phyloP scores from a whole-genome alignment of 1,140 invertebrate genomes.

The Penaeus vannamei region DNA sequence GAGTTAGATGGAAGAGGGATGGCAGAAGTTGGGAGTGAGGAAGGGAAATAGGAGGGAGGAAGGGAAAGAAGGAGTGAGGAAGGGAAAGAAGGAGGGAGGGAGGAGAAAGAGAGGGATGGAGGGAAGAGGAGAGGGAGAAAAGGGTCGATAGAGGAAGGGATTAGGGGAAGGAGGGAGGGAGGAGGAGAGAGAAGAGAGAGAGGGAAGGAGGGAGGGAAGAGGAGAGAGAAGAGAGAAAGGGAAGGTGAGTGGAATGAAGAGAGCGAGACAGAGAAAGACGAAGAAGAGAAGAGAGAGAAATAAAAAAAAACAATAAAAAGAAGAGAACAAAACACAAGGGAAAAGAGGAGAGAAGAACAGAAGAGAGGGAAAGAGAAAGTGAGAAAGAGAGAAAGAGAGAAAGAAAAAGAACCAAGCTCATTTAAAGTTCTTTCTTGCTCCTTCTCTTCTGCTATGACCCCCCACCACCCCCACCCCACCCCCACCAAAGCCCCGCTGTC shows the following conservation, averaged over 20 bases:
- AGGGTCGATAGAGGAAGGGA: neutral
- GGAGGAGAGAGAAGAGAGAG: neutral
- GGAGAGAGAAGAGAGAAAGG: neutral
- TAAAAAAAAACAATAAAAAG: neutral
- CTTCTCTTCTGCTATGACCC: too few species aligned
- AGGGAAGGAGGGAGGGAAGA: neutral
- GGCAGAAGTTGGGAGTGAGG: neutral
- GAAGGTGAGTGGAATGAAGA: neutral
- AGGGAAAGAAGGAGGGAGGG: neutral
- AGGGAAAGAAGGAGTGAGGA: neutral
- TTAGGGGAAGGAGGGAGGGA: neutral
- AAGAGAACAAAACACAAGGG: neutral
- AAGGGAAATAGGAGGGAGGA: neutral
- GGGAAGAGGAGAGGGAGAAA: neutral
- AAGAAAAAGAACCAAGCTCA: neutral
- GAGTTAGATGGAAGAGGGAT: neutral
- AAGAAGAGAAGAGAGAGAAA: neutral
- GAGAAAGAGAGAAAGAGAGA: neutral
- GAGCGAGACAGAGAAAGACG: neutral
- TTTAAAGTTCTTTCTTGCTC: too few species aligned
- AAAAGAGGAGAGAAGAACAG: neutral
- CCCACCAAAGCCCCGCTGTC: too few species aligned
- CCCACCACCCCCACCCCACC: too few species aligned
- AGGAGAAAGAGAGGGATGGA: neutral
- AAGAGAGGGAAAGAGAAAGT: neutral